Evolutionary conservation across 2,113 vertebrate species (phyloP).

Genomic region (Pungitius pungitius): DNA sequence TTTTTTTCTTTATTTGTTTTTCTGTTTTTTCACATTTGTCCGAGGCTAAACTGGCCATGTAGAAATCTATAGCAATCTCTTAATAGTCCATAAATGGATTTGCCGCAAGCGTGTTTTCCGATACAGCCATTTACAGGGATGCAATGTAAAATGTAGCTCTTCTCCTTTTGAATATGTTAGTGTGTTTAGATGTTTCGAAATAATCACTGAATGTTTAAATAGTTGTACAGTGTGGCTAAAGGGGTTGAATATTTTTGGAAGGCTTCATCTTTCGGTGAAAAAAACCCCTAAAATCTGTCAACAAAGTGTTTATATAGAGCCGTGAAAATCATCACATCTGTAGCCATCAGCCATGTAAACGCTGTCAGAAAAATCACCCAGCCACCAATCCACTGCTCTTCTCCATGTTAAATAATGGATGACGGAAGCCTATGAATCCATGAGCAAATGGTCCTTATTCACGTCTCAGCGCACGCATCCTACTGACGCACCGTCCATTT

Average conservation of each 20-base stretch:
- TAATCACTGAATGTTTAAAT: background rate
- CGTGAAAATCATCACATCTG: constrained; percentile 54
- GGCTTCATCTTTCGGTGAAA: background rate
- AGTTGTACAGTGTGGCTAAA: background rate
- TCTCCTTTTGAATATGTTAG: background rate
- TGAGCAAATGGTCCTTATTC: constrained; percentile 80
- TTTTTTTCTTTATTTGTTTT: constrained; percentile 41
- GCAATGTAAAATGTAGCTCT: background rate
- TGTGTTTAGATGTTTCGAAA: background rate
- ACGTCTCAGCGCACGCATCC: constrained; percentile 72
- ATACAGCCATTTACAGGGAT: constrained; percentile 7
- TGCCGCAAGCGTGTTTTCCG: constrained; percentile 53
- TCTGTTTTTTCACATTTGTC: constrained; percentile 72
- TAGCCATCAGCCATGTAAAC: constrained; percentile 69
- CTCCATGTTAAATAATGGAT: constrained; percentile 77
- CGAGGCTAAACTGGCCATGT: constrained; percentile 61
- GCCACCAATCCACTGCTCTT: constrained; percentile 68
- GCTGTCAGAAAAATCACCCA: constrained; percentile 77
- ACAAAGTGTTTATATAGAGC: constrained; percentile 49
- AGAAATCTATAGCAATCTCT: constrained; percentile 76
- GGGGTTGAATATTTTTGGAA: background rate
- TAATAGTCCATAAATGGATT: constrained; percentile 74
- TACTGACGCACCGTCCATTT: constrained; percentile 55
- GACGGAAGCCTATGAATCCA: constrained; percentile 73
- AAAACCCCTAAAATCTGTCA: constrained; percentile 35